Evolutionary conservation across 2,888 invertebrate genomes (phyloP), one percentile per base, ranked within the genome.

Genomic region (Nysson spinosus): DNA sequence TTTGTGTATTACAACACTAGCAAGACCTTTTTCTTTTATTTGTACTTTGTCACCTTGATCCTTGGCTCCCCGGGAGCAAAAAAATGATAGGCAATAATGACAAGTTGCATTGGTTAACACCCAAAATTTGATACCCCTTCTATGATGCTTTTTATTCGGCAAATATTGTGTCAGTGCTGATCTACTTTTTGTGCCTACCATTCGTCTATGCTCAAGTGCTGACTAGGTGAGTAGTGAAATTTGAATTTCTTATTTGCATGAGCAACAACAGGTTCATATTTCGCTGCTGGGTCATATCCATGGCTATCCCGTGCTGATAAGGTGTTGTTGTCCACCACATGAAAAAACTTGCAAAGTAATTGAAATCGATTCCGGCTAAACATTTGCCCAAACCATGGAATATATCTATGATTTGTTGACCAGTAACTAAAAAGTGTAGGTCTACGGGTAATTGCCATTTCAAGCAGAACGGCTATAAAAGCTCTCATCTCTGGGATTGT

Each of bases 171-270:
- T 78, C 32, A 75, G 51, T 11, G 39, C 24, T 26, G 76, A 46
- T 61, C 68, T 37, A 30, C 55, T 47, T 12, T 78, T 51, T 11
- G 77, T 77, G 54, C 77, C 78, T 44, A 74, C 20, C 69, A 77
- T 57, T 78, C 76, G 40, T 73, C 77, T 14, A 80, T 65, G 43
- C 56, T 61, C 34, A 80, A 37, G 20, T 79, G 61, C 30, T 66
- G 55, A 37, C 66, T 39, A n/a, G 72, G 77, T 37, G 58, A 47
- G 62, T n/a, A n/a, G n/a, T n/a, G n/a, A n/a, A n/a, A n/a, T n/a
- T n/a, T n/a, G n/a, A n/a, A n/a, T n/a, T n/a, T n/a, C n/a, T n/a
- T n/a, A n/a, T n/a, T n/a, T n/a, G n/a, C n/a, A n/a, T n/a, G n/a
- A n/a, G n/a, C n/a, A n/a, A n/a, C n/a, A n/a, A n/a, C n/a, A n/a